These are phyloP conservation scores for Ricordea florida DNA, from an alignment of 92 coral and sea anemone genomes.

Conservation along the genomic window DNA sequence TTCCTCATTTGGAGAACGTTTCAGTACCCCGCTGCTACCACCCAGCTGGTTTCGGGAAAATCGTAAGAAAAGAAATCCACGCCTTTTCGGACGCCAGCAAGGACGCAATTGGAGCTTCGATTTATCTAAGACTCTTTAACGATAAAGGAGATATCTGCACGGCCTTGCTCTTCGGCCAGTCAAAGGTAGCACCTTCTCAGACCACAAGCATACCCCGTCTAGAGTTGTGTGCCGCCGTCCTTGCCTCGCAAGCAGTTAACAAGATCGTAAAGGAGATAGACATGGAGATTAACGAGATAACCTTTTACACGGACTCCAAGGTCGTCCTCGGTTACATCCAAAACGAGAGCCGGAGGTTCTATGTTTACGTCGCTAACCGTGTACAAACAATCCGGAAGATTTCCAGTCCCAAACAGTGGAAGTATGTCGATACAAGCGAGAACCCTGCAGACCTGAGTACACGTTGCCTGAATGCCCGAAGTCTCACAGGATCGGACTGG, in stretches of 20 bases:
- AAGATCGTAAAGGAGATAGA: constrained; percentile 4
- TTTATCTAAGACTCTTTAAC: constrained; percentile 25
- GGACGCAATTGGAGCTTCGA: constrained; percentile 47
- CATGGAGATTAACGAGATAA: background rate
- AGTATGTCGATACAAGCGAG: too few species aligned
- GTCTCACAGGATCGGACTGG: too few species aligned
- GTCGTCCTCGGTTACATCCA: constrained; percentile 60
- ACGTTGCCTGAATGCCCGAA: too few species aligned
- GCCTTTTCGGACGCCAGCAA: constrained; percentile 61
- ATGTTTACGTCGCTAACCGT: too few species aligned
- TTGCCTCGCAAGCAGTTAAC: constrained; percentile 21
- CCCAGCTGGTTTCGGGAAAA: constrained; percentile 11
- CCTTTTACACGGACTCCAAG: constrained; percentile 57
- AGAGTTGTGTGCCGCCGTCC: constrained; percentile 49
- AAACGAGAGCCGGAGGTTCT: too few species aligned
- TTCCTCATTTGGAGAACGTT: constrained; percentile 34
- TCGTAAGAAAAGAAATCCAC: constrained; percentile 26
- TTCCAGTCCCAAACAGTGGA: too few species aligned
- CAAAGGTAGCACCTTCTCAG: constrained; percentile 55
- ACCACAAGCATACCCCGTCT: constrained; percentile 57
- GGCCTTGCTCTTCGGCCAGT: constrained; percentile 38
- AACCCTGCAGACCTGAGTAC: too few species aligned
- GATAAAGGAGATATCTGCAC: background rate
- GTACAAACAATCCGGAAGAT: too few species aligned
- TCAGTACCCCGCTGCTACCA: constrained; percentile 37